Evolutionary conservation across 2,113 vertebrate species (phyloP).

Genomic region (Todiramphus saurophagus): DNA sequence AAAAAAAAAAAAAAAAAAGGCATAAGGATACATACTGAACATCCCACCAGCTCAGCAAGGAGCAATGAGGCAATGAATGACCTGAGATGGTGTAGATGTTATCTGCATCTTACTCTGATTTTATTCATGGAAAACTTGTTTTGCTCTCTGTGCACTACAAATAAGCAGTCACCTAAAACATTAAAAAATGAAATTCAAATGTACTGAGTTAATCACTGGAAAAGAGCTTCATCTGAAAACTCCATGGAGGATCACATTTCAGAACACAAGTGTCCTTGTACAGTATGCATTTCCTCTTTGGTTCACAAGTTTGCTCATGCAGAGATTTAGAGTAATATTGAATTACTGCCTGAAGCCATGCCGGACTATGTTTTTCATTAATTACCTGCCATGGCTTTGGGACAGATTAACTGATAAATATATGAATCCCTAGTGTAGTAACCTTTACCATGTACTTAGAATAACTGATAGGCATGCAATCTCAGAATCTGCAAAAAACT

Average conservation of each 20-base stretch:
- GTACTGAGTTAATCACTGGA: constrained; percentile 56
- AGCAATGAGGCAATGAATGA: background rate
- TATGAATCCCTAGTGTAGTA: constrained; percentile 28
- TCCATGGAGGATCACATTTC: constrained; percentile 37
- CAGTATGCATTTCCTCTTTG: constrained; percentile 58
- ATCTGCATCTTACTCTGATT: constrained; percentile 21
- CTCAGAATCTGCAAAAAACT: background rate
- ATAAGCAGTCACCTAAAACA: constrained; percentile 52
- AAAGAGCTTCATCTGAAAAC: constrained; percentile 58
- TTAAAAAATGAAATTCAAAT: constrained; percentile 65
- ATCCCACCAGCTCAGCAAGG: background rate
- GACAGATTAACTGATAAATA: constrained; percentile 63
- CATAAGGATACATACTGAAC: background rate
- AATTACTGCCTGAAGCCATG: constrained; percentile 66
- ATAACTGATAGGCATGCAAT: constrained; percentile 9
- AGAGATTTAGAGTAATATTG: constrained; percentile 58
- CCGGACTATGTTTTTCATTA: constrained; percentile 59
- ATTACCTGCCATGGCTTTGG: constrained; percentile 64
- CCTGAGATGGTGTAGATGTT: background rate
- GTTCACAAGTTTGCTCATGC: constrained; percentile 49
- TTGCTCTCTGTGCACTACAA: constrained; percentile 20
- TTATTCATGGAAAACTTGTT: constrained; percentile 57
- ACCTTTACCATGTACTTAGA: constrained; percentile 17
- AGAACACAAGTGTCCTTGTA: constrained; percentile 55
- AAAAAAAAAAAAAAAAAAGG: background rate